Evolutionary conservation across 2,888 invertebrate species (phyloP).

Genomic region (Acronicta leporina): DNA sequence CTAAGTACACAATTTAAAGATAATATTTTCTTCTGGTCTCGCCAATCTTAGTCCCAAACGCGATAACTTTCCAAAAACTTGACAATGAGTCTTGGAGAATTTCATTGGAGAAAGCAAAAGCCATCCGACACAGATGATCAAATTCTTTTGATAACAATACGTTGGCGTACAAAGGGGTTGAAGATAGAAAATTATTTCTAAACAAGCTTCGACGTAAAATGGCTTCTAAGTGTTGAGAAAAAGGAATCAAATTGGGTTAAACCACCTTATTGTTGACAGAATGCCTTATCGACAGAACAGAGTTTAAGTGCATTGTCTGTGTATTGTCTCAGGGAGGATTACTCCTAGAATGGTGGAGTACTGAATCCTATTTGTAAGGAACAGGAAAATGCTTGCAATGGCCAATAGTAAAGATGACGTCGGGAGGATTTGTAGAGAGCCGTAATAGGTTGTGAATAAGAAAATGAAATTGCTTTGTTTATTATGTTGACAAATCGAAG

Average conservation of each 20-base stretch:
- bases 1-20: conserved; percentile 13
- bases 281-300: conserved; percentile 50
- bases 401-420: conserved; percentile 20
- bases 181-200: conserved; percentile 60
- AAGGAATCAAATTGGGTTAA: conserved; percentile 58
- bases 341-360: conserved; percentile 30
- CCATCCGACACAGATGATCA: conserved; percentile 63
- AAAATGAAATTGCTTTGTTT: conserved; percentile 11
- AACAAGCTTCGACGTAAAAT: conserved; percentile 48
- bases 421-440: conserved; percentile 32
- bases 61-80: conserved; percentile 41
- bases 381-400: conserved; percentile 33
- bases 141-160: conserved; percentile 68
- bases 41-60: conserved; percentile 24
- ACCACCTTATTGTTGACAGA: conserved; percentile 47
- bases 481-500: conserved; percentile 5
- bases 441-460: conserved; percentile 16
- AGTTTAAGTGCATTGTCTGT: conserved; percentile 53
- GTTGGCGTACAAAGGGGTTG: conserved; percentile 58
- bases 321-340: conserved; percentile 46
- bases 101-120: conserved; percentile 52
- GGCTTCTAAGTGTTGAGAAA: conserved; percentile 46
- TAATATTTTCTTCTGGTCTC: conserved; percentile 20
- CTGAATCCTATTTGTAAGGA: conserved; percentile 32
- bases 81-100: conserved; percentile 37